Evolutionary conservation across 2,888 invertebrate genomes (phyloP).

Genomic region (Ectemnius continuus): DNA sequence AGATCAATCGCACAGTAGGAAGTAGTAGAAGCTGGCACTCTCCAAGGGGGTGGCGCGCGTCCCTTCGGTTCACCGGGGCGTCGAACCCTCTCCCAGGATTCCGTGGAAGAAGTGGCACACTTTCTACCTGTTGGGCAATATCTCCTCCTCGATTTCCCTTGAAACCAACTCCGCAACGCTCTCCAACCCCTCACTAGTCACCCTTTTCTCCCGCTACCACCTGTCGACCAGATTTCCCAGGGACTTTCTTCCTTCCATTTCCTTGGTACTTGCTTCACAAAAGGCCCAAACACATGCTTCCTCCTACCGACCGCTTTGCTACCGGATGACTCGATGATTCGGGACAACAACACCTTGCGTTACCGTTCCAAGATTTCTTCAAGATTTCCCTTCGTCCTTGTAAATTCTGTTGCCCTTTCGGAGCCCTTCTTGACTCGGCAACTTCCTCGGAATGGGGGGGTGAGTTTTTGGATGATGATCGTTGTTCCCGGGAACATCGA

Average conservation of each 20-base stretch:
- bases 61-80: neutral
- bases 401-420: too few relatives aligned
- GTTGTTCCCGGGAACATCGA: neutral
- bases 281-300: neutral
- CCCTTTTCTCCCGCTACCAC: neutral
- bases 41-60: neutral
- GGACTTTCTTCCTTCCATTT: neutral
- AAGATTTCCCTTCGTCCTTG: constrained; percentile 8
- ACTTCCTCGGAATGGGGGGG: too few relatives aligned
- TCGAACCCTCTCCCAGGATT: neutral
- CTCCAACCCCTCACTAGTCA: neutral
- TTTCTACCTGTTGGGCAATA: neutral
- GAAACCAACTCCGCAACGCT: neutral
- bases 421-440: neutral
- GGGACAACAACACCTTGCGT: constrained; percentile 29
- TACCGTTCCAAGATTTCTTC: constrained; percentile 21
- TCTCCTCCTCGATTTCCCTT: neutral
- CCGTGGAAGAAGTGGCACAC: neutral
- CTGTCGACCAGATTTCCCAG: neutral
- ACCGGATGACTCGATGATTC: too few relatives aligned
- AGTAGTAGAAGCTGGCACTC: constrained; percentile 22
- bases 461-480: too few relatives aligned
- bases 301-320: neutral
- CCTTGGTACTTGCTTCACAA: neutral
- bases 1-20: constrained; percentile 28